Conservation (phyloP, 2,888 invertebrate genomes). For the Lobophora halterata region DNA sequence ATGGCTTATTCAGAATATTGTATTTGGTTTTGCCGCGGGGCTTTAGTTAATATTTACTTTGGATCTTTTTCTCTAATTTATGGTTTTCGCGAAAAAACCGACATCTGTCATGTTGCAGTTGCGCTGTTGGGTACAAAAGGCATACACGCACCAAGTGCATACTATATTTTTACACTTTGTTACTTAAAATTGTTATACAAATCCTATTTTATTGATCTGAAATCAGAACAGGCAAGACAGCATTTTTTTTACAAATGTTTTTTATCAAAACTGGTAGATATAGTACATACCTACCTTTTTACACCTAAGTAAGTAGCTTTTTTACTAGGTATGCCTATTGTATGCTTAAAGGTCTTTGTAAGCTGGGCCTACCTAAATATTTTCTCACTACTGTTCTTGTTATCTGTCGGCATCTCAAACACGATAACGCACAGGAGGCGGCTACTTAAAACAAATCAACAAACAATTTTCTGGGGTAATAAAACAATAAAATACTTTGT, state of each 20-base stretch:
- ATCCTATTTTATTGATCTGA: not conserved
- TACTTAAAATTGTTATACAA: constrained; percentile 8
- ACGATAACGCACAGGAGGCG: constrained; percentile 48
- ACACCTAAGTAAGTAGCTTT: too few relatives aligned
- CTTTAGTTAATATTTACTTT: constrained; percentile 77
- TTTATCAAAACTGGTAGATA: too few relatives aligned
- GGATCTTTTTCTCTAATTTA: constrained; percentile 76
- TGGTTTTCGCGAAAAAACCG: constrained; percentile 57
- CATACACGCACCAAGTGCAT: constrained; percentile 15
- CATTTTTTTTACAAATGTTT: too few relatives aligned
- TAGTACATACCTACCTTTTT: too few relatives aligned
- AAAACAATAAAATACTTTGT: constrained; percentile 67
- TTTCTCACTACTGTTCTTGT: constrained; percentile 10
- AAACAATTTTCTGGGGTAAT: constrained; percentile 49
- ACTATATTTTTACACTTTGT: constrained; percentile 21
- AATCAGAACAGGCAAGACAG: too few relatives aligned
- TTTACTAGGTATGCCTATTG: too few relatives aligned
- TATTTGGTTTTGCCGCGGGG: constrained; percentile 75
- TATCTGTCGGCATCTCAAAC: constrained; percentile 35
- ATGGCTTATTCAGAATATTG: constrained; percentile 80
- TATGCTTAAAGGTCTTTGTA: too few relatives aligned
- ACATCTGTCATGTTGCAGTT: constrained; percentile 63
- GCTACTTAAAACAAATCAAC: constrained; percentile 54
- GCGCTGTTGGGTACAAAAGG: constrained; percentile 35
- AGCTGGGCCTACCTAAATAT: constrained; percentile 4